Evolutionary conservation across 2,797 vertebrate species (phyloP), one percentile per base, ranked within the genome.

Genomic region (Enteromius treurensis): DNA sequence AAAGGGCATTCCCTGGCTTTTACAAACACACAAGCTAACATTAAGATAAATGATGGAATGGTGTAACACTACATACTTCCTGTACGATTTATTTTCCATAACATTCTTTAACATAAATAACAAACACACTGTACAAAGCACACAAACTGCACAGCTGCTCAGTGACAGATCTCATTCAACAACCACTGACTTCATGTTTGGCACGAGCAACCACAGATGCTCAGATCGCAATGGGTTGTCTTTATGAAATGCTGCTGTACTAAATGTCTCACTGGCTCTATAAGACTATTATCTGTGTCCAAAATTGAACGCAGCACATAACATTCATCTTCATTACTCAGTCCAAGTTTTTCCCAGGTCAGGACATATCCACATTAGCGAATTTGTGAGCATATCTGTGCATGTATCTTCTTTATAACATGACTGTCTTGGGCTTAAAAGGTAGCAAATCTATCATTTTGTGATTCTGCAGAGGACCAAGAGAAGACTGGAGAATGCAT

Each of bases 111-210:
- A 58, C 37, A 80, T 32, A 82, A 76, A 76, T 58, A 51, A 60
- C 58, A 71, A 55, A 68, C 45, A 69, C 34, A 55, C 40, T 69
- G 70, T 42, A 53, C 69, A 86, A 60, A 77, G 79, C 3, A 60
- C 87, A 83, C 62, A 68, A 85, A 40, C 58, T 87, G 77, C 88
- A 90, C 90, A 91, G 91, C 87, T 88, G 69, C 45, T 79, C 78
- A 76, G 47, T 84, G 83, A 55, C 51, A 81, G 85, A 88, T 85
- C 86, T 88, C 86, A 88, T 90, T 84, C 90, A 91, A 88, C 85
- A 90, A 89, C 87, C 86, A 64, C 91, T 95, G 90, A 95, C 89
- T 88, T 94, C 93, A 95, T 87, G 65, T 86, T 87, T 93, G 92
- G 92, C 84, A 53, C 37, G 34, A 64, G 11, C 34, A 76, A 75